Percentiles rank a stretch among this genome's conserved stretches.
Conservation (phyloP, 2,888 invertebrate genomes). For the Monopis laevigella region DNA sequence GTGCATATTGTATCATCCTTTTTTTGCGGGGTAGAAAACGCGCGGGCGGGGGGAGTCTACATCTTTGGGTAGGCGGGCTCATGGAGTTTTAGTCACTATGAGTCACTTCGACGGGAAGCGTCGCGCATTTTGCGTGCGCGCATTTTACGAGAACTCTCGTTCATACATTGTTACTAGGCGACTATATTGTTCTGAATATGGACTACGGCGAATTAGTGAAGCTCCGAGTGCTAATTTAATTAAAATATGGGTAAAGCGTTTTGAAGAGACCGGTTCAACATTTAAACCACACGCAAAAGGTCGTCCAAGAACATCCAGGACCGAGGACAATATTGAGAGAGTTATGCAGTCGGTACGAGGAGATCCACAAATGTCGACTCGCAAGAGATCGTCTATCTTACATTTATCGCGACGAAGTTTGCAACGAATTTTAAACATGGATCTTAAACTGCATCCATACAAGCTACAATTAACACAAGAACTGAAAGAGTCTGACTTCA, state of each 20-base stretch:
- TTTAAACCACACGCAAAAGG: constrained; percentile 19
- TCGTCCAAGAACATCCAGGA: constrained; percentile 19
- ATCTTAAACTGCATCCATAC: constrained; percentile 17
- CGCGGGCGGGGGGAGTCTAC: constrained; percentile 14
- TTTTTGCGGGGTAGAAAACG: too few species aligned
- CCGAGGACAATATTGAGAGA: constrained; percentile 13
- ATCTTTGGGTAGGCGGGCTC: constrained; percentile 16
- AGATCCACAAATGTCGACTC: constrained; percentile 15
- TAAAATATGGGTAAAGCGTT: constrained; percentile 18
- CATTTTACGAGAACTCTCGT: constrained; percentile 8
- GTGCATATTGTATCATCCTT: too few species aligned
- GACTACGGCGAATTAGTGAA: neutral
- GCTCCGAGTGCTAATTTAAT: constrained; percentile 10
- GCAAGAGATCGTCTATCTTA: constrained; percentile 18
- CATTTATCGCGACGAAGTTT: constrained; percentile 17
- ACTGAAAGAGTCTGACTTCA: constrained; percentile 18
- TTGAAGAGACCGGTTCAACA: constrained; percentile 21
- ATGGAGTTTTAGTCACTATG: constrained; percentile 8
- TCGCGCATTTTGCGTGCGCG: constrained; percentile 13
- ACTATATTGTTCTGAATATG: constrained; percentile 12
- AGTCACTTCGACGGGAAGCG: constrained; percentile 11
- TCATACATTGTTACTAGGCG: constrained; percentile 14
- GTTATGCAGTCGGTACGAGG: constrained; percentile 19
- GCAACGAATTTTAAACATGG: constrained; percentile 19
- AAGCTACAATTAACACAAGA: constrained; percentile 19